Percentiles rank a stretch among this genome's conserved stretches.
These are phyloP conservation scores for Bombus picipes DNA, from an alignment of 1,140 invertebrate genomes.

Conservation along the genomic window DNA sequence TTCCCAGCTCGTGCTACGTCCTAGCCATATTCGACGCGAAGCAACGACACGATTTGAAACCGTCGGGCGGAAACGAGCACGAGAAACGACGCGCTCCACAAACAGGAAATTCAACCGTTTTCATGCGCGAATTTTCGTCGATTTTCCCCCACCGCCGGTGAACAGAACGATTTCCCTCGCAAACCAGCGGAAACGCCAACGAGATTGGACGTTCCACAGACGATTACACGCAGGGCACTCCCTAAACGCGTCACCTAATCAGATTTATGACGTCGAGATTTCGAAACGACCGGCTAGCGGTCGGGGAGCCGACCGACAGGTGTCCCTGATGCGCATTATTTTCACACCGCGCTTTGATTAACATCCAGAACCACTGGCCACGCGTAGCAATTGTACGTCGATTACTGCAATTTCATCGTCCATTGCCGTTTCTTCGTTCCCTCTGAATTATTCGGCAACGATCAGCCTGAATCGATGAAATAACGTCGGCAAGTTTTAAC, in stretches of 20 bases:
- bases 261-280: slow-evolving; percentile 16
- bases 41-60: no score
- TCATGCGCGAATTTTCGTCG: not conserved
- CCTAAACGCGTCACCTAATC: slow-evolving; percentile 5
- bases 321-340: slow-evolving; percentile 5
- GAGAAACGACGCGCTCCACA: not conserved
- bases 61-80: not conserved
- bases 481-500: not conserved
- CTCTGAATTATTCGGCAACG: not conserved
- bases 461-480: not conserved
- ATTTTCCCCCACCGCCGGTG: not conserved
- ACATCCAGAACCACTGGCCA: not conserved
- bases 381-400: not conserved
- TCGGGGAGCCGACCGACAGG: not conserved
- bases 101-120: not conserved
- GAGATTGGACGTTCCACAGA: slow-evolving; percentile 9
- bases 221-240: slow-evolving; percentile 10
- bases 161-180: not conserved
- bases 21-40: not conserved
- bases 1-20: not conserved
- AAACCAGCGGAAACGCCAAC: slow-evolving; percentile 15
- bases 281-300: not conserved
- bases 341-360: slow-evolving; percentile 13
- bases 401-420: not conserved
- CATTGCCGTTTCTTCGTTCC: not conserved